Conservation (phyloP, 2,113 vertebrate genomes). For the Irena cyanogastra region DNA sequence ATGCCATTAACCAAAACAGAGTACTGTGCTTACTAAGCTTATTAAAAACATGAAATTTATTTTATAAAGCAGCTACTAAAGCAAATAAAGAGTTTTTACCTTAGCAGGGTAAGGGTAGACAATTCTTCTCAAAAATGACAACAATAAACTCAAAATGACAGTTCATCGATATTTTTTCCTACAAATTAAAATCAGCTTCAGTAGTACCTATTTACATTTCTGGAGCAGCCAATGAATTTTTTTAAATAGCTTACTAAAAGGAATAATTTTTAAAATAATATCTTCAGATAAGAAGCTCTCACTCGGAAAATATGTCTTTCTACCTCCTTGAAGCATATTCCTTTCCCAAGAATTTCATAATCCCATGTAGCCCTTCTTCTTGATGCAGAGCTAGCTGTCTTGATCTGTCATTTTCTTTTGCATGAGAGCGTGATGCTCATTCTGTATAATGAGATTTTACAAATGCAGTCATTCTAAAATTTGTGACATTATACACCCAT, state of each 20-base stretch:
- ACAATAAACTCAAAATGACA: neutral
- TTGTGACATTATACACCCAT: neutral
- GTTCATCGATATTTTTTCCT: neutral
- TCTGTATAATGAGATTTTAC: neutral
- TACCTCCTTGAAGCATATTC: neutral
- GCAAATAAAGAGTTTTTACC: neutral
- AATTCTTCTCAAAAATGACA: neutral
- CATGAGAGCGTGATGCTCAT: neutral
- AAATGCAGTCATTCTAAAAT: neutral
- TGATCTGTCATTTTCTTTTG: neutral
- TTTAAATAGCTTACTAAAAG: neutral
- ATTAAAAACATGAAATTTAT: neutral
- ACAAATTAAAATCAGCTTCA: conserved; percentile 18
- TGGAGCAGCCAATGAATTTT: neutral
- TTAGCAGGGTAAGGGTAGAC: neutral
- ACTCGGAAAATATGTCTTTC: neutral
- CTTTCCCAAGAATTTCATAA: neutral
- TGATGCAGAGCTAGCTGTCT: neutral
- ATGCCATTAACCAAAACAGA: neutral
- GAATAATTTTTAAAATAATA: neutral
- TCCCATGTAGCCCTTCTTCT: neutral
- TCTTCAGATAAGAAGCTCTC: neutral
- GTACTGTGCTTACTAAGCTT: neutral
- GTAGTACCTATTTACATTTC: neutral
- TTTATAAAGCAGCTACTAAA: neutral